A percentile compares a stretch with the other conserved stretches of the same genome.
These are phyloP conservation scores for Ceyx margarethae DNA, from an alignment of 2,113 vertebrate species.

Conservation along the genomic window DNA sequence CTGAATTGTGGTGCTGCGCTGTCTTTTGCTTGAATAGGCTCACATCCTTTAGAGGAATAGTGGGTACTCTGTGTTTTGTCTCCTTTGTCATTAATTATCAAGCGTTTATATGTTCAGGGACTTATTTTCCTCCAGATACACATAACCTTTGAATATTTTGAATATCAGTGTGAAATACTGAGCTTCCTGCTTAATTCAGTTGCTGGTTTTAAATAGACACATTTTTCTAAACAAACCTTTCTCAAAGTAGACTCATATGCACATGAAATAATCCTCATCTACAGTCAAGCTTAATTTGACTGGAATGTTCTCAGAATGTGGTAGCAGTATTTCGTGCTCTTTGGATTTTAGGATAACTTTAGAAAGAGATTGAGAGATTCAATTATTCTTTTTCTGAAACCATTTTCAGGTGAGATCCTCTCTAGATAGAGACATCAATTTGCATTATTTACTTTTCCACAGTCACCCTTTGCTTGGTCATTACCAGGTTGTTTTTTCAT, in stretches of 20 bases:
- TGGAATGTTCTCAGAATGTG: background rate
- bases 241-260: background rate
- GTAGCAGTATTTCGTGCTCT: background rate
- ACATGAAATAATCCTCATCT: background rate
- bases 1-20: background rate
- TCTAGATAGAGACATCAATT: background rate
- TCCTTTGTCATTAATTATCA: background rate
- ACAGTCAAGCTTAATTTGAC: background rate
- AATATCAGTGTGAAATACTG: rapidly evolving
- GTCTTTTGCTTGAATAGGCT: background rate
- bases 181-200: background rate
- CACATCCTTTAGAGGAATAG: background rate
- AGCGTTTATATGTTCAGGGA: background rate
- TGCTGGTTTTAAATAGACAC: background rate
- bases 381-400: background rate
- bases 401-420: background rate
- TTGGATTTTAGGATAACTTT: background rate
- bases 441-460: background rate
- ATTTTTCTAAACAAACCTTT: background rate
- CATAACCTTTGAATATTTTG: background rate
- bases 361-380: background rate
- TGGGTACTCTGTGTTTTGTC: background rate
- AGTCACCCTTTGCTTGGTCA: background rate
- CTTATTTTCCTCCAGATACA: background rate
- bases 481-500: background rate